Conservation (phyloP, 2,888 invertebrate genomes). For the Hybos culiciformis region DNA sequence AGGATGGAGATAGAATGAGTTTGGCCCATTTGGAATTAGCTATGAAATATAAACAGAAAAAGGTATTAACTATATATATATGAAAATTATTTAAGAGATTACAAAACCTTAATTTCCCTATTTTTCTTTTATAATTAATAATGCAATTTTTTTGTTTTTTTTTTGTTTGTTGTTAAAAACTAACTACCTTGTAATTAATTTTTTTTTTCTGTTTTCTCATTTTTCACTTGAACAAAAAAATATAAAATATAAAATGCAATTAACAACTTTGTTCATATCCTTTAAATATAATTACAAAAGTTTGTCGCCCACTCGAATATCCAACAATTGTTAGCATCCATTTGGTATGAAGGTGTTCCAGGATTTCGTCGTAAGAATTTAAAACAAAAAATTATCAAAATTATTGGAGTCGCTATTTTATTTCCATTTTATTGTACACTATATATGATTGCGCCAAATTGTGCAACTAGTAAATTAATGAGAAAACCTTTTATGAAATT, state of each 20-base stretch:
- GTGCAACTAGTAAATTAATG: slow-evolving; percentile 66
- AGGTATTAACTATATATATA: no score
- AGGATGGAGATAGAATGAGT: slow-evolving; percentile 70
- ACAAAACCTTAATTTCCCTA: no score
- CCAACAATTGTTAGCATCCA: slow-evolving; percentile 76
- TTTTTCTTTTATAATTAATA: no score
- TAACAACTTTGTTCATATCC: not conserved
- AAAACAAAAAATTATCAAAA: slow-evolving; percentile 56
- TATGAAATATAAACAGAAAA: slow-evolving; percentile 88
- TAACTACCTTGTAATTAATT: no score
- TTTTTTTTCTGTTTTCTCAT: not conserved
- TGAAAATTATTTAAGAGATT: no score
- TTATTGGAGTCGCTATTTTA: slow-evolving; percentile 59
- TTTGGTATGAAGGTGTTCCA: slow-evolving; percentile 93
- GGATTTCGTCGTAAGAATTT: slow-evolving; percentile 77
- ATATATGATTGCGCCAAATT: slow-evolving; percentile 76
- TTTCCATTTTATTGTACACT: slow-evolving; percentile 78
- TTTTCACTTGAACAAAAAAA: not conserved
- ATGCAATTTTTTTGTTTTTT: no score
- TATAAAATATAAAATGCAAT: not conserved
- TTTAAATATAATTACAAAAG: slow-evolving; percentile 39
- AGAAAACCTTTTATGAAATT: slow-evolving; percentile 95
- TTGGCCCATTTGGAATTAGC: slow-evolving; percentile 78
- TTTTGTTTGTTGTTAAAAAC: slow-evolving; percentile 15
- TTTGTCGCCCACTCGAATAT: slow-evolving; percentile 93